Percentiles rank a stretch among this genome's conserved stretches.
phyloP scores from a whole-genome alignment of 2,888 invertebrate species.

The Anticlea derivata region DNA sequence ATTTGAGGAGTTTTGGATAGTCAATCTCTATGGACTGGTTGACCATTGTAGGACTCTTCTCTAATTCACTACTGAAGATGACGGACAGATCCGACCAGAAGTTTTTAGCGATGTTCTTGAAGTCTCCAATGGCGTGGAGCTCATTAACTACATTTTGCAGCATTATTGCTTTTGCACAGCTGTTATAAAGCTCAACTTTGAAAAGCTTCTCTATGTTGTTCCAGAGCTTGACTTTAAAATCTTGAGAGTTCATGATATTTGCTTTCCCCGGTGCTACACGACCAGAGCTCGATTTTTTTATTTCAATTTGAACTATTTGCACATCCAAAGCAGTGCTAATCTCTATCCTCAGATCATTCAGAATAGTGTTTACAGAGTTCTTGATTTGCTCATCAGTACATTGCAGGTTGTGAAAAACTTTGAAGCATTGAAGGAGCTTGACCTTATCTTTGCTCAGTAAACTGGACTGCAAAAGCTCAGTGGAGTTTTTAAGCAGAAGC shows the following conservation, averaged over 20 bases:
- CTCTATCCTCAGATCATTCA: slow-evolving; percentile 79
- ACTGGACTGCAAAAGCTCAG: slow-evolving; percentile 91
- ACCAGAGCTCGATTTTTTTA: slow-evolving; percentile 69
- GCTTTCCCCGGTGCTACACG: slow-evolving; percentile 78
- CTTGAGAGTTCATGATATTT: slow-evolving; percentile 79
- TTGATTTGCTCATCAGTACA: slow-evolving; percentile 80
- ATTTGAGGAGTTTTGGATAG: slow-evolving; percentile 92
- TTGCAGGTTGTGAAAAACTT: slow-evolving; percentile 75
- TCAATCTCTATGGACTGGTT: slow-evolving; percentile 94
- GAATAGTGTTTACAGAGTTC: slow-evolving; percentile 76
- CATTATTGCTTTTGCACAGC: slow-evolving; percentile 87
- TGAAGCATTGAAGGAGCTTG: slow-evolving; percentile 86
- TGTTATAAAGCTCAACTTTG: slow-evolving; percentile 88
- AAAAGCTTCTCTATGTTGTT: slow-evolving; percentile 94
- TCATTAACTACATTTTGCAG: slow-evolving; percentile 79
- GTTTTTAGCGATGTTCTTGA: slow-evolving; percentile 73
- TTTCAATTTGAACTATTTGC: slow-evolving; percentile 71
- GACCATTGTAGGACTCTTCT: slow-evolving; percentile 82
- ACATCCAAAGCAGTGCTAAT: slow-evolving; percentile 80
- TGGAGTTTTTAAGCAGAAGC: slow-evolving; percentile 91
- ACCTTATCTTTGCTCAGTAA: slow-evolving; percentile 89
- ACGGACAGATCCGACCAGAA: slow-evolving; percentile 84
- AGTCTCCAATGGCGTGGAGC: slow-evolving; percentile 78
- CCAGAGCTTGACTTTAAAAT: slow-evolving; percentile 89
- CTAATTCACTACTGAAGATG: slow-evolving; percentile 76